Evolutionary conservation across 1,140 invertebrate genomes (phyloP).

Genomic region (Aphaenogaster floridana): DNA sequence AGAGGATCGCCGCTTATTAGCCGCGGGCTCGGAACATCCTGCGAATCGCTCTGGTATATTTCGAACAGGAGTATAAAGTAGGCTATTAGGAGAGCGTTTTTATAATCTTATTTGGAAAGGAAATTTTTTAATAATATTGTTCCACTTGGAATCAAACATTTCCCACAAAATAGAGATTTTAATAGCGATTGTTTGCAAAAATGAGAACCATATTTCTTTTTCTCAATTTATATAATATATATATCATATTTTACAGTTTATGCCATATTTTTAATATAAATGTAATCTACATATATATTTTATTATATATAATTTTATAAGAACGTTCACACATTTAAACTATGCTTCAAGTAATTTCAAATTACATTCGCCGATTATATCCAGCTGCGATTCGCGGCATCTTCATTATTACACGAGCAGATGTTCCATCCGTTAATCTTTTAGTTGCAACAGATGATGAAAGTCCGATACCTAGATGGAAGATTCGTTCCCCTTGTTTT

Average conservation of each 20-base stretch:
- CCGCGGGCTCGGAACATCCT: conserved; percentile 23
- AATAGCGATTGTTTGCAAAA: neutral
- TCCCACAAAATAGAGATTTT: neutral
- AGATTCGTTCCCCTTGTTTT: neutral
- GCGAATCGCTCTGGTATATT: conserved; percentile 12
- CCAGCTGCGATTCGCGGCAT: neutral
- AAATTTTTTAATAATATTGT: neutral
- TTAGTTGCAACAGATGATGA: too few relatives aligned
- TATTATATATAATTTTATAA: neutral
- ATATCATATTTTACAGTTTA: neutral
- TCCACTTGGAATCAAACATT: neutral
- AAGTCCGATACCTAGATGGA: too few relatives aligned
- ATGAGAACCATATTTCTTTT: neutral
- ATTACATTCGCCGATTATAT: conserved; percentile 13
- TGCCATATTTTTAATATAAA: neutral
- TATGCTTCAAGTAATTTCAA: conserved; percentile 1
- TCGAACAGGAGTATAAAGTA: neutral
- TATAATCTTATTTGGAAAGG: neutral
- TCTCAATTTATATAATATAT: neutral
- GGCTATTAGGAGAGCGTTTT: neutral
- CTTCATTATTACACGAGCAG: conserved; percentile 22
- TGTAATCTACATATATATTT: neutral
- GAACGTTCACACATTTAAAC: neutral
- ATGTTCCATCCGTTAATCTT: too few relatives aligned
- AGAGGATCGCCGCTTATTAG: conserved; percentile 35